Evolutionary conservation across 2,888 invertebrate genomes (phyloP), one percentile per base, ranked within the genome.

Genomic region (Leptinotarsa peninsularis): DNA sequence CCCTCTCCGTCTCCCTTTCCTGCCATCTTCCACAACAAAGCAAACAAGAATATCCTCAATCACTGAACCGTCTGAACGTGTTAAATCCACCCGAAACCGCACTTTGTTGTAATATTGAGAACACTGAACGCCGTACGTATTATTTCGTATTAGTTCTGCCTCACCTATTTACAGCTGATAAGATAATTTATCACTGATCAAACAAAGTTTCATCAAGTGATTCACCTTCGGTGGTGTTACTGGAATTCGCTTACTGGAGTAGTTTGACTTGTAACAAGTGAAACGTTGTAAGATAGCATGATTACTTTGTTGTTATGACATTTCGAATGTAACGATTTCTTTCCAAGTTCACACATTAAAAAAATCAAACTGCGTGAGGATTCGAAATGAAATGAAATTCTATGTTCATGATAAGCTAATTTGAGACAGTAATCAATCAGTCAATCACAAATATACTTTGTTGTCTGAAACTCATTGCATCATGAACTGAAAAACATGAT

Each of bases 1-100:
- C 91, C 91, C 82, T 88, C 89, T n/a, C 91, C 91, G 82, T 88
- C 89, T 49, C 91, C 91, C 81, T 89, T 89, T 77, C 91, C 91
- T 60, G 90, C 91, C 92, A 91, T 92, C 85, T 86, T 87, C 73
- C 78, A 73, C 77, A 76, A 78, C 73, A 75, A 74, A 76, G 76
- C 67, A 54, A 75, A 76, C 54, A 68, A 71, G 63, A 67, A 71
- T 63, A 54, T 54, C 63, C 63, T 72, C 72, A 66, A 72, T 72
- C 56, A 71, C 73, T 67, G 17, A 68, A 66, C 60, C 63, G 4
- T n/a, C 33, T 33, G n/a, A 63, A 18, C 63, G 63, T 43, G 58
- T 21, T 52, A 73, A 72, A 73, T 54, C 70, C 70, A 75, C 74
- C 73, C 76, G 78, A 74, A 18, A 74, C 78, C 79, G 76, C 73